Evolutionary conservation across 2,888 invertebrate species (phyloP), one percentile per base, ranked within the genome.

Genomic region (Venusia cambrica): DNA sequence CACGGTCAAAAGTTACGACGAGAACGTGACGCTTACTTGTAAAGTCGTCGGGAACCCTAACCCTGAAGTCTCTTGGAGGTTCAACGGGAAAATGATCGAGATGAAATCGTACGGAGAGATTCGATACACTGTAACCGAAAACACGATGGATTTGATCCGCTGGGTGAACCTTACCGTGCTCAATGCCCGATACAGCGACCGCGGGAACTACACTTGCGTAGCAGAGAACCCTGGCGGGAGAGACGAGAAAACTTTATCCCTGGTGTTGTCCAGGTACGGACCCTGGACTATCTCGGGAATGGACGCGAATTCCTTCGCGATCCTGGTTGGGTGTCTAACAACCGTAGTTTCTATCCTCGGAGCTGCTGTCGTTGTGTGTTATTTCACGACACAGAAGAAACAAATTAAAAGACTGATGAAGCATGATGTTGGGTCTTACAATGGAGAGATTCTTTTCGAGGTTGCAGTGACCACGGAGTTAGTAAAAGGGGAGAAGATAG

Each of bases 181-280:
- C 1, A 89, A 91, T 10, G 89, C 91, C 0, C 72, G 90, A 5
- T 79, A 88, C 6, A 89, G 89, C 21, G 94, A 94, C 62, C 89
- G 90, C 53, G 94, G 94, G 0, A 90, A 92, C 41, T 94, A 94
- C 67, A 90, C 91, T 1, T 97, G 97, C 62, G 88, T 93, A 0
- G 96, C 96, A 0, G 93, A 92, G 57, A 97, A 95, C 68, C 91
- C 92, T 0, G 97, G 94, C 0, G 97, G 96, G 0, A 89, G 89
- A 3, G 93, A 92, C 33, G 94, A 94, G 62, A 91, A 90, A 31
- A 94, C 94, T 52, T 83, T 96, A 25, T 91, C 90, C 2, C 70
- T 97, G 17, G 71, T 90, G 2, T 54, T 88, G n/a, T 76, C 81
- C 5, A 84, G 71, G 54, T 85, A 87, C 62, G 84, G 87, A 4